Evolutionary conservation across 2,888 invertebrate species (phyloP).

Genomic region (Cephalotes varians): DNA sequence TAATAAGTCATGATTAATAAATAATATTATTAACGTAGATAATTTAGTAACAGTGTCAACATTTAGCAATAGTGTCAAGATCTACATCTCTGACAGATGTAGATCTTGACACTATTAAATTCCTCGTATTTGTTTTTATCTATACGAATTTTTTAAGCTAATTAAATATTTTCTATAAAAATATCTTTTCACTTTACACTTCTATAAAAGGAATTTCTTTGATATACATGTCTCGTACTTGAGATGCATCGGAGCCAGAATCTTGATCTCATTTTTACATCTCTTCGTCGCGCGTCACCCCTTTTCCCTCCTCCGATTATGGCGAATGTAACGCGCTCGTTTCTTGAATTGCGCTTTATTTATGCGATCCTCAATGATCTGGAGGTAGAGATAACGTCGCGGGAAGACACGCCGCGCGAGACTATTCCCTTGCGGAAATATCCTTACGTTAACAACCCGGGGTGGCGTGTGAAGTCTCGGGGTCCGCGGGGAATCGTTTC

Average conservation of each 20-base stretch:
- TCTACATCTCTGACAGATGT: not conserved
- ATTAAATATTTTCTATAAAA: not conserved
- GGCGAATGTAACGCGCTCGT: conserved; percentile 19
- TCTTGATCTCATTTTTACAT: conserved; percentile 30
- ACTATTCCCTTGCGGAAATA: conserved; percentile 56
- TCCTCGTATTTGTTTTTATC: not conserved
- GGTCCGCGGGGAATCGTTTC: conserved; percentile 36
- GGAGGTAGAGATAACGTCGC: conserved; percentile 54
- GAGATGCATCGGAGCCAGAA: not conserved
- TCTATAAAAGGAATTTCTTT: not conserved
- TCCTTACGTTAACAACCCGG: conserved; percentile 60
- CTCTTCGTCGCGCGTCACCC: not conserved
- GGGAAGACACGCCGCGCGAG: conserved; percentile 26
- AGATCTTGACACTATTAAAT: not conserved
- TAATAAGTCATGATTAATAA: not conserved
- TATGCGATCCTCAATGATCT: conserved; percentile 49
- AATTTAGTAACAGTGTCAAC: not conserved
- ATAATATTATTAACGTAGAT: not conserved
- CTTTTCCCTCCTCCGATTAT: not conserved
- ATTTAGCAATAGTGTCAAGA: too few species aligned
- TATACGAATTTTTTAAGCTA: not conserved
- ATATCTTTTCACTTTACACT: not conserved
- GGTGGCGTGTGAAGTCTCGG: conserved; percentile 26
- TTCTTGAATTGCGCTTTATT: conserved; percentile 45
- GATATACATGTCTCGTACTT: not conserved